These are phyloP conservation scores for Clarias fuscus DNA, from an alignment of 2,797 vertebrate species.

Conservation along the genomic window DNA sequence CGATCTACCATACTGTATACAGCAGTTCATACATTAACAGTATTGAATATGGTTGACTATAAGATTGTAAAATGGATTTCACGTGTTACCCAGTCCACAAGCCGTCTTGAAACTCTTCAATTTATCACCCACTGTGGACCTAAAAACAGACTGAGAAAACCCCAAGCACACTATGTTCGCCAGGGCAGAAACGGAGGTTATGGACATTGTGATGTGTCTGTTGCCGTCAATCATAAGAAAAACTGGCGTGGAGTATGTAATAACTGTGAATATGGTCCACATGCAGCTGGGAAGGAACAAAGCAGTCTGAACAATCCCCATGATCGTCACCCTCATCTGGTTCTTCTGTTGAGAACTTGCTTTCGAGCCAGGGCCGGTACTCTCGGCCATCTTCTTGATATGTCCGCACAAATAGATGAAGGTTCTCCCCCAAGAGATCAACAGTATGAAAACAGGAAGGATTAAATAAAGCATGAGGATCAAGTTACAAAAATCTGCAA, in stretches of 20 bases:
- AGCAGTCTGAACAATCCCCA: slow-evolving; percentile 42
- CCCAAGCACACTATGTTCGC: slow-evolving; percentile 2
- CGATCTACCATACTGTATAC: neutral
- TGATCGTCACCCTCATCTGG: slow-evolving; percentile 44
- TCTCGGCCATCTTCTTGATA: slow-evolving; percentile 46
- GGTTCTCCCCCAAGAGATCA: slow-evolving; percentile 37
- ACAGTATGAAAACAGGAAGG: slow-evolving; percentile 17
- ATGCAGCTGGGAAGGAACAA: slow-evolving; percentile 37
- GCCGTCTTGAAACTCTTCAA: neutral
- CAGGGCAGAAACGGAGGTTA: neutral
- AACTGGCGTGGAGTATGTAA: neutral
- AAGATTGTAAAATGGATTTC: neutral
- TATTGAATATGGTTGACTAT: neutral
- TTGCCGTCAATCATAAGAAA: neutral
- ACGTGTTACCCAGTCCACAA: neutral
- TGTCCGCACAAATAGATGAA: slow-evolving; percentile 47
- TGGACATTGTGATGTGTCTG: neutral
- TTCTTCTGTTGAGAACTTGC: slow-evolving; percentile 35
- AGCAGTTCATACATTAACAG: neutral
- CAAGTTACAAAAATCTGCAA: neutral
- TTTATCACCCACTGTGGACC: neutral
- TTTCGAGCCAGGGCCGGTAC: neutral
- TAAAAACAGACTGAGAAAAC: slow-evolving; percentile 8
- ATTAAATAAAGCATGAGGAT: slow-evolving; percentile 31
- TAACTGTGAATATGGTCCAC: slow-evolving; percentile 4